A percentile compares a stretch with the other conserved stretches of the same genome.
phyloP scores from a whole-genome alignment of 2,888 invertebrate genomes.

The Pristionchus fissidentatus region DNA sequence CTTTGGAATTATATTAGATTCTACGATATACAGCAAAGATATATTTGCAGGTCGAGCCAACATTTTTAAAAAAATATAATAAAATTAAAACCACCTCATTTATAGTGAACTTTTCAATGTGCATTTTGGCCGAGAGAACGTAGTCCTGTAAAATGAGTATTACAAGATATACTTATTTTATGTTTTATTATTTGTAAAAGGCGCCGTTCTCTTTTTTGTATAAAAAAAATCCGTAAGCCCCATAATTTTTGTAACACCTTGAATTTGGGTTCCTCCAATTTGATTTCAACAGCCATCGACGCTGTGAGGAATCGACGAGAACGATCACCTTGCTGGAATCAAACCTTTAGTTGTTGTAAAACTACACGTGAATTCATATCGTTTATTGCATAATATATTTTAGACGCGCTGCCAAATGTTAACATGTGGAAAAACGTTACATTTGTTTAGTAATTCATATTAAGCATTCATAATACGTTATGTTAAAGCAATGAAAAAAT shows the following conservation, averaged over 20 bases:
- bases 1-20: background rate
- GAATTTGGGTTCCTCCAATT: constrained; percentile 69
- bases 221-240: too few species aligned
- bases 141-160: constrained; percentile 58
- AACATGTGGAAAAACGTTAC: background rate
- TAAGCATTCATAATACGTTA: too few species aligned
- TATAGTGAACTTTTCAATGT: constrained; percentile 74
- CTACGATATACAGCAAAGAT: background rate
- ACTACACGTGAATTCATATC: background rate
- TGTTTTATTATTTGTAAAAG: background rate
- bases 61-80: too few species aligned
- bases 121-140: constrained; percentile 65
- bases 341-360: background rate
- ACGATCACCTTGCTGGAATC: constrained; percentile 70
- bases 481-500: background rate
- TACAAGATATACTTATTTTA: too few species aligned
- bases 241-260: background rate
- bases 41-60: too few species aligned
- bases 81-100: constrained; percentile 63
- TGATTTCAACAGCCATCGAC: constrained; percentile 71
- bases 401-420: background rate
- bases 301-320: constrained; percentile 73
- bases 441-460: too few species aligned
- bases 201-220: too few species aligned
- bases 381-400: background rate